Evolutionary conservation across 1,140 invertebrate genomes (phyloP).

Genomic region (Phymorhynchus buccinoides): DNA sequence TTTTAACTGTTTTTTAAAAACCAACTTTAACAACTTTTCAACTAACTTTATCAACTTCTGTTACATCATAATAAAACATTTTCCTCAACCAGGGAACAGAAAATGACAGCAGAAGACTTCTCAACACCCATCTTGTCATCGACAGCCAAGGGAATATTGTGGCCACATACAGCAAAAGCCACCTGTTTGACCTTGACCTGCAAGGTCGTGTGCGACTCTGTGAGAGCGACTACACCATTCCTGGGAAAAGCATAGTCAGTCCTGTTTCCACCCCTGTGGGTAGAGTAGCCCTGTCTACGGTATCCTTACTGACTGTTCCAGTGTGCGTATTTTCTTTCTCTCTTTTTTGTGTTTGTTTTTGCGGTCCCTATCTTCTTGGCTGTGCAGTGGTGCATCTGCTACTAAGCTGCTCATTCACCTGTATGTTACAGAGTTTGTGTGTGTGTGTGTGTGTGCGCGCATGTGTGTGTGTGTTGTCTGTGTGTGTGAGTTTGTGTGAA

Average conservation of each 20-base stretch:
- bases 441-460: too few relatives aligned
- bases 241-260: slow-evolving; percentile 77
- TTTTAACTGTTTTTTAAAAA: too few relatives aligned
- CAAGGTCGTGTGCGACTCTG: slow-evolving; percentile 82
- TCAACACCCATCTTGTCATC: slow-evolving; percentile 91
- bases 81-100: slow-evolving; percentile 44
- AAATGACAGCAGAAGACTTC: slow-evolving; percentile 73
- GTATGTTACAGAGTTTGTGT: too few relatives aligned
- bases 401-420: too few relatives aligned
- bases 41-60: too few relatives aligned
- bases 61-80: too few relatives aligned
- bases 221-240: slow-evolving; percentile 86
- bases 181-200: slow-evolving; percentile 94
- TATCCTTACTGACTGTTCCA: slow-evolving; percentile 62
- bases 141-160: slow-evolving; percentile 85
- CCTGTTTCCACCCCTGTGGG: slow-evolving; percentile 86
- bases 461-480: too few relatives aligned
- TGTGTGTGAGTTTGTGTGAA: too few relatives aligned
- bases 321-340: not conserved
- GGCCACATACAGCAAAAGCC: slow-evolving; percentile 88
- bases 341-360: not conserved
- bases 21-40: too few relatives aligned
- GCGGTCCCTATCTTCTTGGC: too few relatives aligned
- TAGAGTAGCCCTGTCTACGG: slow-evolving; percentile 80
- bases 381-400: too few relatives aligned